A percentile compares a stretch with the other conserved stretches of the same genome.
Evolutionary conservation across 2,113 vertebrate genomes (phyloP).

Genomic region (Ahaetulla prasina): DNA sequence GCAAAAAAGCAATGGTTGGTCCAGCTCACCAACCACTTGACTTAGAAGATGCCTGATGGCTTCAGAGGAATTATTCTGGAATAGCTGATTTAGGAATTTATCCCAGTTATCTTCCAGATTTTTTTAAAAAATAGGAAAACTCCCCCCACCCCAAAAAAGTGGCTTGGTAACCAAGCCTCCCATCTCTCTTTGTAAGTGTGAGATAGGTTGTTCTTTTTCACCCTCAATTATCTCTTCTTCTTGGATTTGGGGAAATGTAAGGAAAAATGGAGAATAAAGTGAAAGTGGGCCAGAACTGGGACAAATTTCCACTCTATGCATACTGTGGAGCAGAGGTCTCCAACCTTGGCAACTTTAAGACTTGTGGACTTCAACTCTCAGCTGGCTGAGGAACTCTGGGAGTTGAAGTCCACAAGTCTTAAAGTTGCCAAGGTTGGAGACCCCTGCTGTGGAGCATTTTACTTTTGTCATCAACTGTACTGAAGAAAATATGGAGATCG

Average conservation of each 20-base stretch:
- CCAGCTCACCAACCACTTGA: neutral
- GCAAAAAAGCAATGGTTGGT: neutral
- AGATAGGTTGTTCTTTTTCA: neutral
- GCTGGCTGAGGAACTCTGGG: no score
- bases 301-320: neutral
- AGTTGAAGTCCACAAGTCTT: no score
- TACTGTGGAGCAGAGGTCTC: rapidly evolving
- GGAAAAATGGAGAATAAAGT: rapidly evolving
- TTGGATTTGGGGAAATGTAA: neutral
- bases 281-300: neutral
- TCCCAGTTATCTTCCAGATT: neutral
- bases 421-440: no score
- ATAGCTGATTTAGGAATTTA: neutral
- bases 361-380: no score
- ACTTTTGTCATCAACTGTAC: neutral
- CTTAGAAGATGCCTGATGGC: neutral
- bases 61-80: neutral
- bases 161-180: neutral
- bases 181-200: neutral
- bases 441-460: rapidly evolving
- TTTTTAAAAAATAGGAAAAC: neutral
- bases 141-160: neutral
- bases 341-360: no score
- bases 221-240: neutral
- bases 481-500: neutral